A percentile compares a stretch with the other conserved stretches of the same genome.
Conservation (phyloP, 2,888 invertebrate species). For the Metallyticus violacea region DNA sequence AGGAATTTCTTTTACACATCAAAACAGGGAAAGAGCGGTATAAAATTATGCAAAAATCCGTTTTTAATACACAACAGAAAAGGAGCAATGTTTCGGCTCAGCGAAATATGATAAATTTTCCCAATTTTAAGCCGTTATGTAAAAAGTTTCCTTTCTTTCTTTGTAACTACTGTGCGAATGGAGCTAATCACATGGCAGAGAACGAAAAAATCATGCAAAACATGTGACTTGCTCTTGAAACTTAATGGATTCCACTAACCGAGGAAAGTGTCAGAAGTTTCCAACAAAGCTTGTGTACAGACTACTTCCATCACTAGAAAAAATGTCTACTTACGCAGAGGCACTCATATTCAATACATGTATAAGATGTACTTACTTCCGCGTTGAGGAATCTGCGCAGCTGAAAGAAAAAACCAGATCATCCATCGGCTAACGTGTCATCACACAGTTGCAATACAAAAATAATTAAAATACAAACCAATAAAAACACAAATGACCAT, state of each 20-base stretch:
- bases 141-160: too few relatives aligned
- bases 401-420: constrained; percentile 64
- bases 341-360: neutral
- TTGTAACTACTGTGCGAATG: neutral
- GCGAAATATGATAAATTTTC: too few relatives aligned
- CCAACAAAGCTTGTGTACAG: neutral
- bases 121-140: too few relatives aligned
- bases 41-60: too few relatives aligned
- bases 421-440: constrained; percentile 21
- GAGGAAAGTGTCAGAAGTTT: neutral
- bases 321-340: constrained; percentile 4
- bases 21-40: too few relatives aligned
- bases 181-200: neutral
- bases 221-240: neutral
- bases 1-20: too few relatives aligned
- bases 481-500: constrained; percentile 10
- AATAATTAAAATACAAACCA: neutral
- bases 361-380: constrained; percentile 68
- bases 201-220: neutral
- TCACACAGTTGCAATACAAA: constrained; percentile 20
- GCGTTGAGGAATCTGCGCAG: constrained; percentile 86
- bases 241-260: neutral
- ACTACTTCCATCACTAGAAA: neutral
- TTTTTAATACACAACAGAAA: too few relatives aligned
- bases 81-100: too few relatives aligned